Conservation (phyloP, 1,140 invertebrate species). For the Zelostemma sp. region DNA sequence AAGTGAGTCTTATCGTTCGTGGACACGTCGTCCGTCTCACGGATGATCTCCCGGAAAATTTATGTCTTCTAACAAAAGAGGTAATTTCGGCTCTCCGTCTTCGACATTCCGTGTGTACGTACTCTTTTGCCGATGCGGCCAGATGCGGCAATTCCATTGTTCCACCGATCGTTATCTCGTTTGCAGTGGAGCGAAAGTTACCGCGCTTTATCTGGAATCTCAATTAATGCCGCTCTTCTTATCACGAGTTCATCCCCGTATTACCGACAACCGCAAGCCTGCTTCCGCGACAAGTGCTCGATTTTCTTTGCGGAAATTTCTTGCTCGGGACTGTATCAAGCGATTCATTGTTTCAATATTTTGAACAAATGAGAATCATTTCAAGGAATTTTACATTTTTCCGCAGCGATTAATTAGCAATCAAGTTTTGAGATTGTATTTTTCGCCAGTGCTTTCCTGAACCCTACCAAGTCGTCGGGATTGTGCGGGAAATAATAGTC, state of each 20-base stretch:
- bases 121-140: constrained; percentile 40
- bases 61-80: constrained; percentile 18
- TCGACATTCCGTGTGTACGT: constrained; percentile 24
- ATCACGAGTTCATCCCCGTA: constrained; percentile 62
- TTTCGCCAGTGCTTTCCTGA: constrained; percentile 7
- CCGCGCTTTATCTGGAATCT: constrained; percentile 63
- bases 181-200: constrained; percentile 56
- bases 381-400: background rate
- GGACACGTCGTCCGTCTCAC: constrained; percentile 1
- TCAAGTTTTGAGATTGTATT: constrained; percentile 27
- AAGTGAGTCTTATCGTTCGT: constrained; percentile 11
- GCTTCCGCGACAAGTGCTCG: constrained; percentile 27
- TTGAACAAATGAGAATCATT: background rate
- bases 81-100: constrained; percentile 15
- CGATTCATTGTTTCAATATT: no score
- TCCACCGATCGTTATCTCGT: constrained; percentile 59
- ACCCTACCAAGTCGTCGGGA: constrained; percentile 31
- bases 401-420: constrained; percentile 12
- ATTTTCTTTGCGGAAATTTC: constrained; percentile 55
- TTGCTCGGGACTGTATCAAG: constrained; percentile 14
- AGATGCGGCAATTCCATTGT: constrained; percentile 57
- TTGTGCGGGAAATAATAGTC: constrained; percentile 44
- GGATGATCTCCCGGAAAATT: constrained; percentile 27
- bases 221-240: constrained; percentile 63
- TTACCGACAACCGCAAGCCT: constrained; percentile 57